These are phyloP conservation scores for Sebastes kiyomatsui DNA, from an alignment of 2,797 vertebrate species.

Conservation along the genomic window DNA sequence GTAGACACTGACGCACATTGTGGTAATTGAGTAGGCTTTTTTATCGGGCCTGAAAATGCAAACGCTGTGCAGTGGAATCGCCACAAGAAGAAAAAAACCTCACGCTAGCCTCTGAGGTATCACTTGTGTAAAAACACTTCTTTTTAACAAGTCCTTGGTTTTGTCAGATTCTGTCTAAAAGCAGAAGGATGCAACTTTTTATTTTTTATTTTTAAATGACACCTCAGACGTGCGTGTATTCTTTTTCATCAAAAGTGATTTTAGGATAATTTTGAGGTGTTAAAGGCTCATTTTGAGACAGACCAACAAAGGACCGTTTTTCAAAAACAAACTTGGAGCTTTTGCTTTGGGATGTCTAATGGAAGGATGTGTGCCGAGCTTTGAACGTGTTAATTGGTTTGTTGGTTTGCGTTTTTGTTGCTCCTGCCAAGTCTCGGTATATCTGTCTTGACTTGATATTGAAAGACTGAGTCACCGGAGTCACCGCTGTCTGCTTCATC, in stretches of 20 bases:
- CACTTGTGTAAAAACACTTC: slow-evolving; percentile 11
- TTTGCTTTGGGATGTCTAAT: slow-evolving; percentile 33
- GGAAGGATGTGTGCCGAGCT: slow-evolving; percentile 40
- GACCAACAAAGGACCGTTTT: slow-evolving; percentile 10
- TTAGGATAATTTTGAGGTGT: slow-evolving; percentile 35
- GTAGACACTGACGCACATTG: not conserved
- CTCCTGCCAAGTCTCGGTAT: slow-evolving; percentile 49
- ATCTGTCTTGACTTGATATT: slow-evolving; percentile 61
- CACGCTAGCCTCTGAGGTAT: not conserved
- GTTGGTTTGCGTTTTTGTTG: slow-evolving; percentile 52
- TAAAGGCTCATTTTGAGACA: slow-evolving; percentile 33
- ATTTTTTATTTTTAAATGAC: not conserved
- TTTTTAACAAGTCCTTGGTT: not conserved
- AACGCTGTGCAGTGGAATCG: not conserved
- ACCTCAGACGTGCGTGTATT: not conserved
- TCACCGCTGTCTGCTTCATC: slow-evolving; percentile 36
- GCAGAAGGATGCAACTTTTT: not conserved
- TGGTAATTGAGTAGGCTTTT: not conserved
- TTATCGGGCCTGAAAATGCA: not conserved
- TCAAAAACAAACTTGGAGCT: slow-evolving; percentile 35
- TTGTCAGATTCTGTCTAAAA: not conserved
- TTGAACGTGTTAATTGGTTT: slow-evolving; percentile 64
- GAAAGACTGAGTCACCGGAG: slow-evolving; percentile 50
- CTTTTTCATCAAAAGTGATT: slow-evolving; percentile 29
- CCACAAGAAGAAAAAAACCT: slow-evolving; percentile 2